Evolutionary conservation across 2,888 invertebrate species (phyloP).

Genomic region (Oegoconia quadripuncta): DNA sequence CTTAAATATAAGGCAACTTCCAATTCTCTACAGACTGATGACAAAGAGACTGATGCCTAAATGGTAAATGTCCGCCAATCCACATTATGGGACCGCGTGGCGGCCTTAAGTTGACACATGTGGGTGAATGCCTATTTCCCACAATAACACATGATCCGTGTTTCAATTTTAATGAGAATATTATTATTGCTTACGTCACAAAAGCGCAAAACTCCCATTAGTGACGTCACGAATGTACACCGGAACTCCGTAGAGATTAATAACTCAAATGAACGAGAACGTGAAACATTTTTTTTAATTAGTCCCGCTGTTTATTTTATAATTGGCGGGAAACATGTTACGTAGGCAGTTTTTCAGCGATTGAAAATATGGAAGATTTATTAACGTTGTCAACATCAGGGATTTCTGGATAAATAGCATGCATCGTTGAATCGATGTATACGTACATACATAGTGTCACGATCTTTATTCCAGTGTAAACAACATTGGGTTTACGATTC

Average conservation of each 20-base stretch:
- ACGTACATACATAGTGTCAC: too few species aligned
- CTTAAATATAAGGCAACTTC: too few species aligned
- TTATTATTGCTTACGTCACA: constrained; percentile 3
- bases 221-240: constrained; percentile 3
- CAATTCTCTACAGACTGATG: too few species aligned
- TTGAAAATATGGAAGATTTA: constrained; percentile 21
- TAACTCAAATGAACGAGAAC: constrained; percentile 23
- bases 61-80: too few species aligned
- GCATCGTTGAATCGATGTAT: not conserved
- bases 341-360: constrained; percentile 18
- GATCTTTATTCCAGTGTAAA: too few species aligned
- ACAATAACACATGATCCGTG: not conserved
- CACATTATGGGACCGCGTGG: too few species aligned
- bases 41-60: too few species aligned
- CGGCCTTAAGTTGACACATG: too few species aligned
- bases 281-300: constrained; percentile 24
- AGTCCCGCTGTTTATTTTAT: constrained; percentile 29
- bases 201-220: constrained; percentile 1
- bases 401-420: constrained; percentile 8
- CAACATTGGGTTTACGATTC: too few species aligned
- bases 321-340: constrained; percentile 22
- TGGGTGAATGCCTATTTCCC: not conserved
- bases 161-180: constrained; percentile 1
- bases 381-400: constrained; percentile 20
- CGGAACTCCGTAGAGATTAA: constrained; percentile 17